phyloP scores from a whole-genome alignment of 2,888 invertebrate species.

The Lasioglossum leucozonium region DNA sequence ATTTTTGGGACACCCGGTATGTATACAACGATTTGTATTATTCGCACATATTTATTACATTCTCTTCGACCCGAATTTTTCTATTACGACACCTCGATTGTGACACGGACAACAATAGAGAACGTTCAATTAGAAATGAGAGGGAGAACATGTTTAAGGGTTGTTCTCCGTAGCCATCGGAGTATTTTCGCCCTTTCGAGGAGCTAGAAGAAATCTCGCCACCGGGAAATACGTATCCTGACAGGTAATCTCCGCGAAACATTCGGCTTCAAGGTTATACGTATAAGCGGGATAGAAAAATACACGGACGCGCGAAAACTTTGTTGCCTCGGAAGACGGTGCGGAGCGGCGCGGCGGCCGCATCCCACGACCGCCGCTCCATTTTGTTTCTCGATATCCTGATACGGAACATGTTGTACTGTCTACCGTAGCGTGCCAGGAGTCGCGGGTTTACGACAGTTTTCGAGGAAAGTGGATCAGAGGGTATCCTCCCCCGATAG shows the following conservation, averaged over 20 bases:
- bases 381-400: slow-evolving; percentile 56
- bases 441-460: slow-evolving; percentile 60
- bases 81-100: not conserved
- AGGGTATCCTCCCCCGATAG: slow-evolving; percentile 32
- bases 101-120: not conserved
- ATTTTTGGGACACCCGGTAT: too few species aligned
- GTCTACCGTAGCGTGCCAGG: slow-evolving; percentile 15
- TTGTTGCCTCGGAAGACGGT: slow-evolving; percentile 47
- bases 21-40: too few species aligned
- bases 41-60: too few species aligned
- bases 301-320: slow-evolving; percentile 55
- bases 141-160: slow-evolving; percentile 48
- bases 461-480: slow-evolving; percentile 62
- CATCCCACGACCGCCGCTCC: too few species aligned
- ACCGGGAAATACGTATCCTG: slow-evolving; percentile 66
- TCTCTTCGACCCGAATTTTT: not conserved
- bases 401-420: slow-evolving; percentile 50
- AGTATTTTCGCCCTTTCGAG: slow-evolving; percentile 42
- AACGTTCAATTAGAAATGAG: slow-evolving; percentile 29
- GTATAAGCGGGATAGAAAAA: slow-evolving; percentile 59
- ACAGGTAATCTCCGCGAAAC: slow-evolving; percentile 68
- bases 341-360: too few species aligned
- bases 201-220: slow-evolving; percentile 52
- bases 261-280: slow-evolving; percentile 62
- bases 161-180: slow-evolving; percentile 28